Evolutionary conservation across 2,888 invertebrate species (phyloP).

Genomic region (Autographa pulchrina): DNA sequence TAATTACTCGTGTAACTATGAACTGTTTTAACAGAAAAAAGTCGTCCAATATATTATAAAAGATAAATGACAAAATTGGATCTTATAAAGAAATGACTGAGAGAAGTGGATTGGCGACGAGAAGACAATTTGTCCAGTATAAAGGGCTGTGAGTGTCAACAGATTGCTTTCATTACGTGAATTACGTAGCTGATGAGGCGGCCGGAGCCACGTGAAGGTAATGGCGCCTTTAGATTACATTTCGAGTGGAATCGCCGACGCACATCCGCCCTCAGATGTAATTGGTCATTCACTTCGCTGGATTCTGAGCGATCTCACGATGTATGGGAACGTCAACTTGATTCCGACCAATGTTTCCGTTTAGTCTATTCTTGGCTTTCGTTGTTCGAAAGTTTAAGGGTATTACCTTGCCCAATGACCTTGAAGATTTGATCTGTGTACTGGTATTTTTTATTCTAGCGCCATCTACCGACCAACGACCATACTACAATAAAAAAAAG

Average conservation of each 20-base stretch:
- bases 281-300: constrained; percentile 77
- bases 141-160: constrained; percentile 65
- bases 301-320: constrained; percentile 70
- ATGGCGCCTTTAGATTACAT: constrained; percentile 78
- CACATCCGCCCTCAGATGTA: constrained; percentile 77
- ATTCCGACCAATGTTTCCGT: constrained; percentile 61
- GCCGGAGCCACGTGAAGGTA: constrained; percentile 69
- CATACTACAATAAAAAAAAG: too few relatives aligned
- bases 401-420: too few relatives aligned
- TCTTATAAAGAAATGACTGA: constrained; percentile 17
- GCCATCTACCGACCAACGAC: too few relatives aligned
- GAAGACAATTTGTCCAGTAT: constrained; percentile 54
- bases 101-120: constrained; percentile 21
- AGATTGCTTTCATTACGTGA: constrained; percentile 76
- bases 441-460: too few relatives aligned
- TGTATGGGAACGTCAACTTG: constrained; percentile 70
- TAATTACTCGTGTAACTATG: not conserved
- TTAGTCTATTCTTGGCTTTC: constrained; percentile 50
- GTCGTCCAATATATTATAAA: too few relatives aligned
- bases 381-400: constrained; percentile 38
- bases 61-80: constrained; percentile 14
- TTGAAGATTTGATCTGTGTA: too few relatives aligned
- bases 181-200: constrained; percentile 73
- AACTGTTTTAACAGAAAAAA: not conserved
- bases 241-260: constrained; percentile 73